Base-by-base conservation (phyloP, 2,888 invertebrate genomes). In the Macropis europaea region DNA sequence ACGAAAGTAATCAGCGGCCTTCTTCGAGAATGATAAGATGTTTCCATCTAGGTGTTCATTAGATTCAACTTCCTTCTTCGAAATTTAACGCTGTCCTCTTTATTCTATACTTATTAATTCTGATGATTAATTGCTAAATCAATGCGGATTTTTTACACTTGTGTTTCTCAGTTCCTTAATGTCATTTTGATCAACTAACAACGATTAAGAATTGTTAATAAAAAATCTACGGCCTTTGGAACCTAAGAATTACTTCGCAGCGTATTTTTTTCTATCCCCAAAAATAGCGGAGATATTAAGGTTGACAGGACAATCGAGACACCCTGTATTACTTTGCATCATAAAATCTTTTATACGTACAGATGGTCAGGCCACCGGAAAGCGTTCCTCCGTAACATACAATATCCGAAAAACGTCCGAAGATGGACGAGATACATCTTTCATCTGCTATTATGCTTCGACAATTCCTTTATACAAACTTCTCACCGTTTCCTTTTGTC, bases 1-100 rank as follows among this genome's bases (percentile, higher is more conserved):
- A 71, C 63, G 78, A 82, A 81, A 84, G 83, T 83, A 84, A 84
- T 85, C 85, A 79, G 76, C 77, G 78, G 66, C 61, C 52, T 52
- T 73, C 69, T 62, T 52, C 52, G 53, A 59, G 66, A 77, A 62
- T 72, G 75, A 80, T 76, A 73, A 57, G 47, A 50, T 47, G 30
- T 61, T 68, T 60, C 34, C 26, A 36, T 72, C 48, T 38, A 17
- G 2, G 13, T 4, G 45, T 11, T 42, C 15, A 32, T 7, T 19
- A 0, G 11, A 7, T 19, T 6, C 5, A 24, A 28, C 53, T 9
- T 32, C 4, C 32, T 19, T 53, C 2, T 22, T 9, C 15, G 0
- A 0, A 13, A 60, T 26, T 34, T 15, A 2, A 24, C 11, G 3
- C 28, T 9, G 26, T n/a, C 24, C 15, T 2, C 4, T 11, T 30